phyloP scores from a whole-genome alignment of 1,140 invertebrate genomes.

The Ditylenchus dipsaci region DNA sequence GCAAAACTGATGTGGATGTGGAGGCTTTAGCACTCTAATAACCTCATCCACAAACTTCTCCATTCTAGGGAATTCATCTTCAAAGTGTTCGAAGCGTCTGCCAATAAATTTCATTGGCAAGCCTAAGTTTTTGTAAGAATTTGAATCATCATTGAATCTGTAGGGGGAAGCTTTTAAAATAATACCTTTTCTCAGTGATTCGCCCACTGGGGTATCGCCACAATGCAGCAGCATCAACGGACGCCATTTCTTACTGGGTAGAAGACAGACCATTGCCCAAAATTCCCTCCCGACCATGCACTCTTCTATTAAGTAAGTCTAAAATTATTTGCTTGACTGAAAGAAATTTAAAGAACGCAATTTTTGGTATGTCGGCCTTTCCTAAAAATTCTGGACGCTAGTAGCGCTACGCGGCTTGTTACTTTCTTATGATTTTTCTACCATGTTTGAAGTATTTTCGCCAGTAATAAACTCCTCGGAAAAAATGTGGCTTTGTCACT shows the following conservation, averaged over 20 bases:
- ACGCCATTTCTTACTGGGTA: not conserved
- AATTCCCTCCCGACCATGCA: not conserved
- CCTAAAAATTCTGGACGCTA: too few relatives aligned
- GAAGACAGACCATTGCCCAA: not conserved
- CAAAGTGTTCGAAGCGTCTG: slow-evolving; percentile 10
- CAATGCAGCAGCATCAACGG: not conserved
- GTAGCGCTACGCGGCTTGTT: too few relatives aligned
- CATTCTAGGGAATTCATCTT: slow-evolving; percentile 22
- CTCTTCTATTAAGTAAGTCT: not conserved
- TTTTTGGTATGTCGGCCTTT: too few relatives aligned
- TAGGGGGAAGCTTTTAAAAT: too few relatives aligned
- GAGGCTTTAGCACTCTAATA: slow-evolving; percentile 12
- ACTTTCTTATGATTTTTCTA: too few relatives aligned
- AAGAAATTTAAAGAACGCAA: too few relatives aligned
- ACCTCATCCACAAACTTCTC: slow-evolving; percentile 16
- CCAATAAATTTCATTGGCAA: slow-evolving; percentile 23
- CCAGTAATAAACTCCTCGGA: too few relatives aligned
- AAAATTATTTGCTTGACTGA: not conserved
- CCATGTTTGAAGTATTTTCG: too few relatives aligned
- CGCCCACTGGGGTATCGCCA: not conserved
- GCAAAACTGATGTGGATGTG: slow-evolving; percentile 25
- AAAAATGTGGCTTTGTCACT: too few relatives aligned
- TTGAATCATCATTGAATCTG: too few relatives aligned
- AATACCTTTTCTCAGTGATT: not conserved
- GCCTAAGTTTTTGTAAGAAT: too few relatives aligned